Percentiles rank a stretch among this genome's conserved stretches.
Evolutionary conservation across 1,140 invertebrate genomes (phyloP).

Genomic region (Bombus balteatus): DNA sequence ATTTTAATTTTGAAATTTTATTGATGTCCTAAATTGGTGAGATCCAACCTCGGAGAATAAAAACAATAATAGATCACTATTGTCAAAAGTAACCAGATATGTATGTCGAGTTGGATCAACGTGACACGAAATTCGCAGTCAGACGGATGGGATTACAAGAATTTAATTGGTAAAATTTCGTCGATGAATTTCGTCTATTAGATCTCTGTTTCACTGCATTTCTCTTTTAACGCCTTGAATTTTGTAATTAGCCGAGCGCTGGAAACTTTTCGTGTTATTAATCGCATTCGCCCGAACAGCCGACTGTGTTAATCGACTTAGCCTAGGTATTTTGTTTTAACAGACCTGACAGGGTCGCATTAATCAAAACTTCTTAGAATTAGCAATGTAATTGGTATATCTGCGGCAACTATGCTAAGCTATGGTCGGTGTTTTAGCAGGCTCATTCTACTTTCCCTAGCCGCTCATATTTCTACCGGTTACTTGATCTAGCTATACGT

Average conservation of each 20-base stretch:
- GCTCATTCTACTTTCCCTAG: constrained; percentile 26
- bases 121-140: too few species aligned
- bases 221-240: not conserved
- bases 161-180: not conserved
- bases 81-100: too few species aligned
- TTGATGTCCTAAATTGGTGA: too few species aligned
- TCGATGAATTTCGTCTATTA: not conserved
- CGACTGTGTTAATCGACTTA: constrained; percentile 29
- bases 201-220: not conserved
- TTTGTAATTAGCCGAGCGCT: not conserved
- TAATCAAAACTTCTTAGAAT: constrained; percentile 37
- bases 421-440: not conserved
- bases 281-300: not conserved
- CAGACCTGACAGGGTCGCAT: not conserved
- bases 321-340: not conserved
- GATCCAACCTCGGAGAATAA: too few species aligned
- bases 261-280: constrained; percentile 13
- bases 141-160: not conserved
- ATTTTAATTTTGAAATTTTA: too few species aligned
- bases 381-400: constrained; percentile 19
- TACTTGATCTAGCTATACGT: constrained; percentile 33
- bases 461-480: constrained; percentile 42
- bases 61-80: too few species aligned
- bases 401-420: constrained; percentile 6
- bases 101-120: too few species aligned